Evolutionary conservation across 2,797 vertebrate genomes (phyloP).

Genomic region (Simalia tracyae): DNA sequence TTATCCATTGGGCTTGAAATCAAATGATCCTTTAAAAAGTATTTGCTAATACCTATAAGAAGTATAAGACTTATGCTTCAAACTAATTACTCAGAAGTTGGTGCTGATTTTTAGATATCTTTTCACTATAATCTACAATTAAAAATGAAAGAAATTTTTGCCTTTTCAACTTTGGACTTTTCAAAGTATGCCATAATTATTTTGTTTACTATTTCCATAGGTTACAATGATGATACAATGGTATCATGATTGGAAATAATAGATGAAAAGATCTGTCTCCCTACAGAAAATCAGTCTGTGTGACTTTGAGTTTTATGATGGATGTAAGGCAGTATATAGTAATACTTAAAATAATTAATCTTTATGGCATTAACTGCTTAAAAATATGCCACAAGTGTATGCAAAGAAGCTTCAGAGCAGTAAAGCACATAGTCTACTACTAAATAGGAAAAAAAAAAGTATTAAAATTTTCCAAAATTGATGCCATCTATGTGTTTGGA

Average conservation of each 20-base stretch:
- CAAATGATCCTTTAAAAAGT: background rate
- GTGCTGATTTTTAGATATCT: background rate
- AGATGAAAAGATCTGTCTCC: background rate
- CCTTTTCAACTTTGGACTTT: background rate
- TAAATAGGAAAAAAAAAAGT: background rate
- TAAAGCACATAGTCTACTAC: too few relatives aligned
- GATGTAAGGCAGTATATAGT: background rate
- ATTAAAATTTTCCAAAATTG: background rate
- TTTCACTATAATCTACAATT: background rate
- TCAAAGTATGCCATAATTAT: background rate
- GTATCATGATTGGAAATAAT: background rate
- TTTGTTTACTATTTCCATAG: background rate
- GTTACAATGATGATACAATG: background rate
- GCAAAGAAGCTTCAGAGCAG: background rate
- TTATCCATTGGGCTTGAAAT: background rate
- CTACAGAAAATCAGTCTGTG: background rate
- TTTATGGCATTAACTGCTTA: background rate
- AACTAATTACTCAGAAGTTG: background rate
- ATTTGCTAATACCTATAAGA: background rate
- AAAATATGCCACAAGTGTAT: background rate
- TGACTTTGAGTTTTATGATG: background rate
- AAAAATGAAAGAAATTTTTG: background rate
- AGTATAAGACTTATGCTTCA: conserved; percentile 1
- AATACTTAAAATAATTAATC: background rate
- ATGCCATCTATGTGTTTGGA: background rate